These are phyloP conservation scores for Heteromurus nitidus DNA, from an alignment of 2,888 invertebrate genomes.

Conservation along the genomic window DNA sequence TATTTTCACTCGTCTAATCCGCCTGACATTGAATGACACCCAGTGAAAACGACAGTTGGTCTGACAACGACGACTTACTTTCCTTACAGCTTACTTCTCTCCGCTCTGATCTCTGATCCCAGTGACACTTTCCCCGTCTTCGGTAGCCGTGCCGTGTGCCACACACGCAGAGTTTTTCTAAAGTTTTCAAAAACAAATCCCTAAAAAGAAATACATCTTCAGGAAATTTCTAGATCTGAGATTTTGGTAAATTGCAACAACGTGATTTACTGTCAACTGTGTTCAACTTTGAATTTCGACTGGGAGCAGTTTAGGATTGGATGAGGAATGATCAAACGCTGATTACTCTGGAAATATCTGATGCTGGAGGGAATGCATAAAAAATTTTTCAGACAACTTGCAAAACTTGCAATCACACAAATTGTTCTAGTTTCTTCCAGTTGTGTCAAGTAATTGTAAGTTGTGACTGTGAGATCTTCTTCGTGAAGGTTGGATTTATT, in stretches of 20 bases:
- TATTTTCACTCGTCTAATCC: neutral
- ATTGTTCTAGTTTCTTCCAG: neutral
- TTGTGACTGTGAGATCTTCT: neutral
- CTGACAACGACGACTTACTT: too few species aligned
- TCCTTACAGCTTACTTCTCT: too few species aligned
- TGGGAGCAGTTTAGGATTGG: neutral
- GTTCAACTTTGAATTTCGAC: too few species aligned
- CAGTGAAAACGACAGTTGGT: slow-evolving; percentile 18
- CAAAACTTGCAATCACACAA: too few species aligned
- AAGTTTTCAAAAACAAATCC: neutral
- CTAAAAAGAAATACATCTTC: neutral
- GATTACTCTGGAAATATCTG: neutral
- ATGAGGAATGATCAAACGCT: neutral
- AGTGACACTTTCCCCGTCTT: slow-evolving; percentile 22
- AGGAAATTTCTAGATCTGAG: neutral
- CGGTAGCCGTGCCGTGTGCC: slow-evolving; percentile 9
- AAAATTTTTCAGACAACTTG: neutral
- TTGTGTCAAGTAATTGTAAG: neutral
- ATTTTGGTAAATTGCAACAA: neutral
- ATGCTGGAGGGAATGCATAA: neutral
- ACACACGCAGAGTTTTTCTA: neutral
- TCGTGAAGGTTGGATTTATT: neutral
- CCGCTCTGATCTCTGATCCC: slow-evolving; percentile 22
- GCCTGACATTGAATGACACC: slow-evolving; percentile 38
- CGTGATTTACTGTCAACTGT: neutral